These are phyloP conservation scores for Synergus laeviventris DNA, from an alignment of 2,888 invertebrate species.

Conservation along the genomic window DNA sequence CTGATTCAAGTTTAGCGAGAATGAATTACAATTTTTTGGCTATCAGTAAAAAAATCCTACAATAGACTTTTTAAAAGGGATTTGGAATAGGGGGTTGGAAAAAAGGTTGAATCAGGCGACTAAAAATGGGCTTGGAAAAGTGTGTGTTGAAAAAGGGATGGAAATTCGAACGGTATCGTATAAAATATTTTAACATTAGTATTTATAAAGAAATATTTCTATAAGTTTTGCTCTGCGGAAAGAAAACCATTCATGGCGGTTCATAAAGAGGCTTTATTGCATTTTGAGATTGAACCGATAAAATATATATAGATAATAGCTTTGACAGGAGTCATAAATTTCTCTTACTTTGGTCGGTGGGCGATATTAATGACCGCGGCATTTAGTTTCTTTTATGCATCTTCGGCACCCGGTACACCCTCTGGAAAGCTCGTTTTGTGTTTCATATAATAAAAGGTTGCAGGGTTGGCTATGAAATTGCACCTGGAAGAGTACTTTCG, in stretches of 20 bases:
- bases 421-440: neutral
- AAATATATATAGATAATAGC: constrained; percentile 17
- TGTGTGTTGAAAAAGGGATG: too few species aligned
- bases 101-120: too few species aligned
- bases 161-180: too few species aligned
- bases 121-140: too few species aligned
- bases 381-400: constrained; percentile 37
- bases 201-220: neutral
- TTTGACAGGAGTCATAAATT: constrained; percentile 30
- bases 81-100: too few species aligned
- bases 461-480: neutral
- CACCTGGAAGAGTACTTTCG: neutral
- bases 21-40: too few species aligned
- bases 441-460: constrained; percentile 17
- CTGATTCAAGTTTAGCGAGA: too few species aligned
- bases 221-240: neutral
- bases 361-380: constrained; percentile 18
- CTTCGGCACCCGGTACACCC: neutral
- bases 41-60: too few species aligned
- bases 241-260: neutral
- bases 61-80: too few species aligned
- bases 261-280: constrained; percentile 35
- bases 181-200: neutral
- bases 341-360: constrained; percentile 3
- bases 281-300: constrained; percentile 21